Percentiles rank a stretch among this genome's conserved stretches.
These are phyloP conservation scores for Enteromius afrohamiltoni DNA, from an alignment of 2,797 vertebrate species.

Conservation along the genomic window DNA sequence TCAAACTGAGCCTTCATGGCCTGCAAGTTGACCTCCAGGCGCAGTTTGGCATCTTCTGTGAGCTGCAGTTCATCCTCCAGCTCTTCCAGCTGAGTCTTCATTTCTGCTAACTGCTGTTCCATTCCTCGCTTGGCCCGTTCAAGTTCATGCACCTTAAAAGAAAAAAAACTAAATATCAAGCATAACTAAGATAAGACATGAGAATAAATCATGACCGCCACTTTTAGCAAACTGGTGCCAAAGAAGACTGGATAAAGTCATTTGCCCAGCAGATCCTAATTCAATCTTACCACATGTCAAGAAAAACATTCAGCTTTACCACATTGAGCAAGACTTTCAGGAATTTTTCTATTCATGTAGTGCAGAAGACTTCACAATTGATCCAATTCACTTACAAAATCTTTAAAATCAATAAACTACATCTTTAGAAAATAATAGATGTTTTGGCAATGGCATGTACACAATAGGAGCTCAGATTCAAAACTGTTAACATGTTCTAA, in stretches of 20 bases:
- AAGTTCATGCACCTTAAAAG: constrained; percentile 91
- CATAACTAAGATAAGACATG: neutral
- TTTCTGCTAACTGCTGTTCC: constrained; percentile 96
- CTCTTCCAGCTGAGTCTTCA: constrained; percentile 94
- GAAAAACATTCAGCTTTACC: neutral
- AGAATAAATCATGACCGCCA: neutral
- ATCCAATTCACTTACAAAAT: neutral
- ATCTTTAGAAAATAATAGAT: neutral
- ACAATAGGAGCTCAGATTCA: neutral
- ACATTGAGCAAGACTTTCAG: neutral
- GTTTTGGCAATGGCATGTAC: neutral
- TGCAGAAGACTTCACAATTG: neutral
- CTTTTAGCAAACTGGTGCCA: neutral
- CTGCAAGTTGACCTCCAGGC: constrained; percentile 98
- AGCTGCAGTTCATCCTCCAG: constrained; percentile 96
- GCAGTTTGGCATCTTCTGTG: constrained; percentile 95
- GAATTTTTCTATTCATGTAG: neutral
- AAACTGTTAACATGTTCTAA: neutral
- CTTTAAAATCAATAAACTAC: neutral
- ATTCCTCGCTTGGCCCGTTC: constrained; percentile 91
- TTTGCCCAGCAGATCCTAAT: neutral
- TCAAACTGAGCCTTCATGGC: constrained; percentile 97
- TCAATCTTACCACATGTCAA: neutral
- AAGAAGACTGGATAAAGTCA: neutral
- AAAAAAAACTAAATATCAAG: neutral